Evolutionary conservation across 1,140 invertebrate species (phyloP).

Genomic region (Fopius arisanus): DNA sequence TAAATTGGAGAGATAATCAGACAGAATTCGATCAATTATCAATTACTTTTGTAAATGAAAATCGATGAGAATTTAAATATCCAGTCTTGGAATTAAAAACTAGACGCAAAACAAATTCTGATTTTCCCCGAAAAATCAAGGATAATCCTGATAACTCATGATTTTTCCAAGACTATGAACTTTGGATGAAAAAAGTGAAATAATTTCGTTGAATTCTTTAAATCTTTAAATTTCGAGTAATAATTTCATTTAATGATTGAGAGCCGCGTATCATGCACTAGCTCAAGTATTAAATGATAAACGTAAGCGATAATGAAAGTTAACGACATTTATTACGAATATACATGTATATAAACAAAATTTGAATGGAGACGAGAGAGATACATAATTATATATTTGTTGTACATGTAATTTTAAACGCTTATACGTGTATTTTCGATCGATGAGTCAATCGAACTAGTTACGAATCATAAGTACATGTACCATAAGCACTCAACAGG

Average conservation of each 20-base stretch:
- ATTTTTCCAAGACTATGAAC: no score
- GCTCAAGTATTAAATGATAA: slow-evolving; percentile 10
- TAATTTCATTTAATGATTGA: background rate
- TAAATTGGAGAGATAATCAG: background rate
- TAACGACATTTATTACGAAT: slow-evolving; percentile 10
- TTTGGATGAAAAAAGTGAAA: no score
- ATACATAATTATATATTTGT: slow-evolving; percentile 18
- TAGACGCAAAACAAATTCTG: no score
- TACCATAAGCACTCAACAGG: background rate
- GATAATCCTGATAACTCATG: no score
- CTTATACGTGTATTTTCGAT: slow-evolving; percentile 41
- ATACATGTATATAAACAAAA: slow-evolving; percentile 5
- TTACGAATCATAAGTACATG: background rate
- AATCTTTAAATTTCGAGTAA: no score
- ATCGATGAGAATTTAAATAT: no score
- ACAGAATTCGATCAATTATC: background rate
- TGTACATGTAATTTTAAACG: slow-evolving; percentile 25
- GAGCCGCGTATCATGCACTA: background rate
- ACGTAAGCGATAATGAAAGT: slow-evolving; percentile 30
- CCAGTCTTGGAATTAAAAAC: no score
- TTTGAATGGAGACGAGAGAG: background rate
- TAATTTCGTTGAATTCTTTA: no score
- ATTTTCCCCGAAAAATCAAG: no score
- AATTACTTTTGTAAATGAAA: background rate
- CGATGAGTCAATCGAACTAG: background rate